Evolutionary conservation across 2,888 invertebrate genomes (phyloP).

Genomic region (Brachylomia viminalis): DNA sequence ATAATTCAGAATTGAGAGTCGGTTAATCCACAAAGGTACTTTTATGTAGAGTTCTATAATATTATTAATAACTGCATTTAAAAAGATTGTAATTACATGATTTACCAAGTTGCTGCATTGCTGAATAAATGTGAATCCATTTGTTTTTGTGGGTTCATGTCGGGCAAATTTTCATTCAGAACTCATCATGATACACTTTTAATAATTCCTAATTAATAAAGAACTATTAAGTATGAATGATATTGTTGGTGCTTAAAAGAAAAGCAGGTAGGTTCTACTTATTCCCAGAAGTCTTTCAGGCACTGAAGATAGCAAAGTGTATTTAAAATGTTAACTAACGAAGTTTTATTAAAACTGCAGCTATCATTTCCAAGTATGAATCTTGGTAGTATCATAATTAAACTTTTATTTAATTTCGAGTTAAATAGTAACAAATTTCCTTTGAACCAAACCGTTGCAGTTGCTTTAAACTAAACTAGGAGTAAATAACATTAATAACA

Average conservation of each 20-base stretch:
- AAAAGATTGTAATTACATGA: not conserved
- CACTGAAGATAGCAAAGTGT: not conserved
- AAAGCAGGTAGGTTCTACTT: not conserved
- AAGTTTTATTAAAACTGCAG: not conserved
- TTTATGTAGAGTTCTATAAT: not conserved
- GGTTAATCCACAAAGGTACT: not conserved
- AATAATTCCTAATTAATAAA: not conserved
- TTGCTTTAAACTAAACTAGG: slow-evolving; percentile 33
- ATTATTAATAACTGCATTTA: not conserved
- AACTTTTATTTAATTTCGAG: slow-evolving; percentile 2
- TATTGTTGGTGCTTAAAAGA: not conserved
- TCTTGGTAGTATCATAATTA: not conserved
- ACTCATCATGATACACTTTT: not conserved
- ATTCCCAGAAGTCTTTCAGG: not conserved
- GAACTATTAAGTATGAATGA: no score
- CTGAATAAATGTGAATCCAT: not conserved
- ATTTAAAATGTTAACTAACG: not conserved
- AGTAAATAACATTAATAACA: slow-evolving; percentile 71
- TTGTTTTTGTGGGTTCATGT: not conserved
- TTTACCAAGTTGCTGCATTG: not conserved
- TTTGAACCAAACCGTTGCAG: slow-evolving; percentile 35
- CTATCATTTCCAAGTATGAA: not conserved
- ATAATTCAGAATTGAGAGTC: slow-evolving; percentile 3
- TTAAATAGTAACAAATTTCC: slow-evolving; percentile 13
- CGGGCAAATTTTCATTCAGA: not conserved